Evolutionary conservation across 2,797 vertebrate genomes (phyloP), one percentile per base, ranked within the genome.

Genomic region (Falco concolor): DNA sequence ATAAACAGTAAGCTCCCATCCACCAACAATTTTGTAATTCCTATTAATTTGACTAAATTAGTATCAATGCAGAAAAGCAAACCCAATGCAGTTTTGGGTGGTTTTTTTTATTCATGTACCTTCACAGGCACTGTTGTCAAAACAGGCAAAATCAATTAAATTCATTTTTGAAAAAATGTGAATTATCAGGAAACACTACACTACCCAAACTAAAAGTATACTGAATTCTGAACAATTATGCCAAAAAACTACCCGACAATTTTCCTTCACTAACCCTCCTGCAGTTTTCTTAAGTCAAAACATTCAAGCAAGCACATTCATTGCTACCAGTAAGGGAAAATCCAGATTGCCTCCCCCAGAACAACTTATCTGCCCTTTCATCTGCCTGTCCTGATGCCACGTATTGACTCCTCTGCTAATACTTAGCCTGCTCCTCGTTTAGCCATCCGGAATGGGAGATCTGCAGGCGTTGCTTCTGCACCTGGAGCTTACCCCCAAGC

Each of bases 11-110:
- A 24, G 42, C 10, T 69, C 15, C 13, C 34, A 74, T 68, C 6
- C 25, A 83, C 32, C 45, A 87, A 23, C 7, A 68, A 25, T 45
- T 89, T 34, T 53, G 5, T 36, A 85, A 72, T 52, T 80, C 9
- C 72, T 57, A 74, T 60, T 83, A 40, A 61, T 78, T 83, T 91
- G 36, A 79, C 21, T 64, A 64, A 94, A 85, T n/a, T 11, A 56
- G 9, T 64, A 60, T 50, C 65, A 89, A 92, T 77, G 21, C 5
- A 92, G 54, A 82, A 73, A 4, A 44, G 15, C 4, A 42, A 8
- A 49, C 34, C 40, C 17, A 72, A 12, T 9, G 3, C 7, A 80
- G 47, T n/a, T 45, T 47, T 64, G 86, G 10, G 16, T 45, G 19
- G 23, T 1, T 7, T 40, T 49, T 82, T 73, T 53, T 17, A 73